These are phyloP conservation scores for Tiliacea aurago DNA, from an alignment of 2,888 invertebrate species.

Conservation along the genomic window DNA sequence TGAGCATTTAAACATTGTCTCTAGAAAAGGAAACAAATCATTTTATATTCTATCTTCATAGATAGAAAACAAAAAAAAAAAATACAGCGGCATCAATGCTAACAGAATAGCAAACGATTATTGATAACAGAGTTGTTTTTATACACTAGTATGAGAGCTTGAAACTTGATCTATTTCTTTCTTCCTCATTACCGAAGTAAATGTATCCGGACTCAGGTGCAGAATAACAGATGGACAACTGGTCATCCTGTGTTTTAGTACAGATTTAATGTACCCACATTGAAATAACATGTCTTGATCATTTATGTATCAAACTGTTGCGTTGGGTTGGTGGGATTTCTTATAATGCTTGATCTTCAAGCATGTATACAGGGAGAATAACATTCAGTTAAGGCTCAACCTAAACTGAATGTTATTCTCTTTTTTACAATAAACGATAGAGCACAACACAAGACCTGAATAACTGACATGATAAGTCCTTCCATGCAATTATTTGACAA, in stretches of 20 bases:
- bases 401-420: too few relatives aligned
- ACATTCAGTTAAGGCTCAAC: neutral
- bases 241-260: constrained; percentile 38
- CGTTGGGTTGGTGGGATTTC: constrained; percentile 25
- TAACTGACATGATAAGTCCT: neutral
- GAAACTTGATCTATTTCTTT: neutral
- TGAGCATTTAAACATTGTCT: constrained; percentile 8
- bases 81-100: too few relatives aligned
- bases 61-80: too few relatives aligned
- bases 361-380: neutral
- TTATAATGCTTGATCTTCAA: neutral
- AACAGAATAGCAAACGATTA: neutral
- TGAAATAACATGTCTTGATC: constrained; percentile 30
- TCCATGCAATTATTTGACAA: neutral
- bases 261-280: constrained; percentile 33
- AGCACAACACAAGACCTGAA: neutral
- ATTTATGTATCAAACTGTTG: constrained; percentile 19
- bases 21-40: constrained; percentile 33
- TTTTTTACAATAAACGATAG: neutral
- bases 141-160: neutral
- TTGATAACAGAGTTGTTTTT: neutral
- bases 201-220: constrained; percentile 35
- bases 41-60: constrained; percentile 6
- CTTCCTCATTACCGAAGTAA: neutral
- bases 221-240: constrained; percentile 41